Evolutionary conservation across 2,888 invertebrate genomes (phyloP), one percentile per base, ranked within the genome.

Genomic region (Himalopsyche tibetana): DNA sequence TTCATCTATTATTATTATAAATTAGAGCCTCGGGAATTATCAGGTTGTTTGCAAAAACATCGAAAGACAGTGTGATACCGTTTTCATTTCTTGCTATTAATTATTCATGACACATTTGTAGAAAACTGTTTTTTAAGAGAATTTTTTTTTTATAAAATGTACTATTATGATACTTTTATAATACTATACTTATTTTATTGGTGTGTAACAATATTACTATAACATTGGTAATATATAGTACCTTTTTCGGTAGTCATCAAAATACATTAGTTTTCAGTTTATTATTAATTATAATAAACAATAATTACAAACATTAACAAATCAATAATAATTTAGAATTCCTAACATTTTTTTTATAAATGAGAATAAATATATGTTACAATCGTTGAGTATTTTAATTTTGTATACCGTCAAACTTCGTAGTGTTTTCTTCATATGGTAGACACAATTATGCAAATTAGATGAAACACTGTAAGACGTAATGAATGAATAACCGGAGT

Each of bases 271-370:
- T 51, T 51, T 12, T 51, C 4, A 51, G 51, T 51, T 51, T 15
- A 51, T 51, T 19, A 63, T 12, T 55, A 17, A 28, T 56, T 56
- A 56, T n/a, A 19, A 63, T 19, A 3, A 19, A 63, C 63, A 28
- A 11, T 19, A 19, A n/a, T 63, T 5, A 63, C 63, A 63, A 63
- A 63, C 28, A 28, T 63, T 63, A 28, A 63, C 63, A 19, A 19
- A 74, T 74, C 36, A 36, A 74, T 36, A 74, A 74, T 74, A 74
- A 36, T 74, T 74, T 74, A 28, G 74, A 74, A 74, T 74, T 74
- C 36, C 38, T 74, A 63, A 63, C 74, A 36, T 15, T 28, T 74
- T n/a, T 28, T 36, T 74, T 38, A 36, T 74, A 74, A 63, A 63
- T 11, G 63, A 63, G 28, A 12, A 12, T 74, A 36, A 36, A 74